Base-by-base conservation (phyloP, 2,888 invertebrate species). In the Hipparchia semele region DNA sequence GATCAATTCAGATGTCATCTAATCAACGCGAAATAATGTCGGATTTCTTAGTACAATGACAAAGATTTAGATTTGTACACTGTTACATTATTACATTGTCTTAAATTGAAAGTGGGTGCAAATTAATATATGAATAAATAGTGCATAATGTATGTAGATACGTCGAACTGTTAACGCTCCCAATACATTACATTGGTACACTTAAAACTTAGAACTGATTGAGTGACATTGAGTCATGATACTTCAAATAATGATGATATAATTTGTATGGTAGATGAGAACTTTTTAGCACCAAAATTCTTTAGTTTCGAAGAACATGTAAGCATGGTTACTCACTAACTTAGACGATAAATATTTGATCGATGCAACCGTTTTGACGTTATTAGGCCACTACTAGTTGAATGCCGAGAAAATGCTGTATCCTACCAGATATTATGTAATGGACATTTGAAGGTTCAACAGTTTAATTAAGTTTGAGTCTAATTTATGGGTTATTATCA, bases 1-100 rank as follows among this genome's bases (percentile, higher is more conserved):
- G 65, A 65, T 53, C 65, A 33, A 65, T 65, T 65, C 65, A 65
- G 7, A 33, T 65, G 65, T 65, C 65, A 65, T 65, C 33, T 53
- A 53, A 65, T 65, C 65, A 65, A 53, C 65, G 53, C 51, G 51
- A 53, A 65, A 65, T 65, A 33, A 65, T 51, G 33, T 6, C 12
- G 23, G 1, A 56, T 8, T 56, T 56, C 56, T 56, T 13, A 58
- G 58, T 58, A 58, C 23, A 12, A 12, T 53, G 58, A 58, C 8
- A 13, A 58, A 58, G 58, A 23, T 58, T 13, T 58, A n/a, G 8
- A 49, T 51, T 64, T 49, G 46, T 13, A 64, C 64, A 64, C 64
- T 51, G 64, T 49, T 64, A 61, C 7, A 59, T n/a, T 46, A 64
- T 9, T 13, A 49, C 64, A 64, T 64, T 64, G 64, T 64, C 64